These are phyloP conservation scores for Chrysolina oricalcia DNA, from an alignment of 2,888 invertebrate genomes.

Conservation along the genomic window DNA sequence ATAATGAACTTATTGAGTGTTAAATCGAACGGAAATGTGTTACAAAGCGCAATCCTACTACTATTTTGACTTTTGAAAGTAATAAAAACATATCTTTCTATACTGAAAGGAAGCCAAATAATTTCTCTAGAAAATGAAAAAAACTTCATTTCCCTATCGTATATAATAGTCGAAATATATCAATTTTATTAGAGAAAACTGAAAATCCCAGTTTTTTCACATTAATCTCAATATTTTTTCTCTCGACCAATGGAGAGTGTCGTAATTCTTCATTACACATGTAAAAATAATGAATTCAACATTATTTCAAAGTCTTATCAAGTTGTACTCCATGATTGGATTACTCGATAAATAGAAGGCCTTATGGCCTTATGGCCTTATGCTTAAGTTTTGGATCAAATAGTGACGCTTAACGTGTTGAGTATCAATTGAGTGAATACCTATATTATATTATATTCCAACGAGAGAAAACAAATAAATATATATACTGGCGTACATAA, in stretches of 20 bases:
- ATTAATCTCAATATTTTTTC: slow-evolving; percentile 19
- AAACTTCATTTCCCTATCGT: slow-evolving; percentile 17
- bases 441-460: no score
- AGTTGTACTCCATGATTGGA: no score
- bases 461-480: no score
- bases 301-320: no score
- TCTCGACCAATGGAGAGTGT: slow-evolving; percentile 15
- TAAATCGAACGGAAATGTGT: neutral
- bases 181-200: slow-evolving; percentile 10
- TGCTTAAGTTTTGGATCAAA: no score
- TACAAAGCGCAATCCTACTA: slow-evolving; percentile 3
- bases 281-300: no score
- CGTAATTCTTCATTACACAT: slow-evolving; percentile 12
- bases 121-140: slow-evolving; percentile 21
- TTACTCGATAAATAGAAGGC: slow-evolving; percentile 12
- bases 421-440: no score
- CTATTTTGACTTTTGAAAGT: slow-evolving; percentile 9
- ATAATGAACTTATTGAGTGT: slow-evolving; percentile 18
- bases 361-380: no score
- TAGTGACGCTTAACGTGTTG: no score
- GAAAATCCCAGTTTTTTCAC: slow-evolving; percentile 19
- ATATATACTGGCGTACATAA: no score
- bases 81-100: slow-evolving; percentile 17
- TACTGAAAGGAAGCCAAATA: slow-evolving; percentile 21
- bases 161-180: slow-evolving; percentile 17